Conservation (phyloP, 2,113 vertebrate species). For the Euleptes europaea region DNA sequence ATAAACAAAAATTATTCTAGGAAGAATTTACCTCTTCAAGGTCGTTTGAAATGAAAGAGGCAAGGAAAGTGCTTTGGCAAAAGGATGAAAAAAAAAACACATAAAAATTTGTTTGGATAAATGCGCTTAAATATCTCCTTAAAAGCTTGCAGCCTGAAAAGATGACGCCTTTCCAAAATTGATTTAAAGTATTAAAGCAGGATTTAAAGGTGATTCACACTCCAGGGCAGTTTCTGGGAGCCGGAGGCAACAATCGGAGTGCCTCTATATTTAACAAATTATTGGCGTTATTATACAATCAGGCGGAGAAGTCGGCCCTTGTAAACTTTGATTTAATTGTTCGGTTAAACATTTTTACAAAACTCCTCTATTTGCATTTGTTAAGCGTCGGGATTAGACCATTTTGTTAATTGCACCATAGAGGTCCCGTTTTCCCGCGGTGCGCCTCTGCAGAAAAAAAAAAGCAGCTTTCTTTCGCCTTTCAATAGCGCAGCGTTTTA, state of each 20-base stretch:
- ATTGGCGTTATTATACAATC: slow-evolving; percentile 89
- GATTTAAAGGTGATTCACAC: slow-evolving; percentile 88
- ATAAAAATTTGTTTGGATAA: slow-evolving; percentile 83
- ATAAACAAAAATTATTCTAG: background rate
- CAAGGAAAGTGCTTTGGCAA: slow-evolving; percentile 68
- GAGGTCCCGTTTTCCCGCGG: slow-evolving; percentile 90
- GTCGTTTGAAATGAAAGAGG: slow-evolving; percentile 69
- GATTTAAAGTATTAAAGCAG: slow-evolving; percentile 85
- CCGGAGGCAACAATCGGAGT: slow-evolving; percentile 73
- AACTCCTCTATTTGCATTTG: slow-evolving; percentile 99
- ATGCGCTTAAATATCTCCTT: slow-evolving; percentile 80
- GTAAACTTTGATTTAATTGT: slow-evolving; percentile 98
- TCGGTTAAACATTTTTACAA: slow-evolving; percentile 99
- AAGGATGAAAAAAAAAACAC: slow-evolving; percentile 34
- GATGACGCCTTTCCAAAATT: slow-evolving; percentile 78
- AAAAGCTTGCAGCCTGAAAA: slow-evolving; percentile 79
- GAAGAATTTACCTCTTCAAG: slow-evolving; percentile 44
- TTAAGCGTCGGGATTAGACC: slow-evolving; percentile 96
- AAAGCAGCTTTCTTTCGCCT: slow-evolving; percentile 85
- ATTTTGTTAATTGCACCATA: slow-evolving; percentile 99
- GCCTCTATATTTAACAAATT: slow-evolving; percentile 88
- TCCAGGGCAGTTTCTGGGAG: slow-evolving; percentile 77
- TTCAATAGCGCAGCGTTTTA: slow-evolving; percentile 96
- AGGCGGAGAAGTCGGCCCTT: slow-evolving; percentile 87
- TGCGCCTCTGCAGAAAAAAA: slow-evolving; percentile 86